Conservation (phyloP, 2,888 invertebrate genomes). For the Aromia moschata region DNA sequence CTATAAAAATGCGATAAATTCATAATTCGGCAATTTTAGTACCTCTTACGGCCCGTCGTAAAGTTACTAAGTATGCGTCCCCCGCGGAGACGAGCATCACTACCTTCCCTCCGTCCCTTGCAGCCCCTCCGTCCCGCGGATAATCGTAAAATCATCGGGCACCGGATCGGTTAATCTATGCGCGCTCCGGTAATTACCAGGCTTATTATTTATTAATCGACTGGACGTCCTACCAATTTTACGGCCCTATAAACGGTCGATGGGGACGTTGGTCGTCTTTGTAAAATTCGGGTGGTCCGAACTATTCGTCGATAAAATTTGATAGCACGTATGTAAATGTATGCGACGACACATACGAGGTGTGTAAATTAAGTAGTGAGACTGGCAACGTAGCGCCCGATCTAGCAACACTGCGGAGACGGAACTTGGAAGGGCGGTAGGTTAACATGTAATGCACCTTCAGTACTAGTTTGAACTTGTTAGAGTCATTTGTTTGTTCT, state of each 20-base stretch:
- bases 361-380: no score
- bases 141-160: conserved; percentile 26
- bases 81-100: conserved; percentile 39
- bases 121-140: conserved; percentile 3
- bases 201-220: conserved; percentile 34
- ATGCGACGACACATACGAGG: no score
- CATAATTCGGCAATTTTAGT: conserved; percentile 46
- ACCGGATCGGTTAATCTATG: conserved; percentile 24
- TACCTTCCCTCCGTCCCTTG: no score
- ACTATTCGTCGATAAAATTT: no score
- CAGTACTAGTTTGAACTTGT: no score
- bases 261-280: conserved; percentile 17
- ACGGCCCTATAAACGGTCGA: conserved; percentile 23
- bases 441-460: no score
- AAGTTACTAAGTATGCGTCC: conserved; percentile 47
- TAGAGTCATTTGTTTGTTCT: no score
- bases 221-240: conserved; percentile 25
- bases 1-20: conserved; percentile 44
- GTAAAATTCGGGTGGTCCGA: conserved; percentile 28
- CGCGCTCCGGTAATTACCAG: conserved; percentile 24
- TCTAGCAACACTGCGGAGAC: no score
- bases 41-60: conserved; percentile 42
- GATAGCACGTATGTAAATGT: no score
- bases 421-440: no score
- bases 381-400: no score